Conservation (phyloP, 2,113 vertebrate genomes). For the Otocyon megalotis region DNA sequence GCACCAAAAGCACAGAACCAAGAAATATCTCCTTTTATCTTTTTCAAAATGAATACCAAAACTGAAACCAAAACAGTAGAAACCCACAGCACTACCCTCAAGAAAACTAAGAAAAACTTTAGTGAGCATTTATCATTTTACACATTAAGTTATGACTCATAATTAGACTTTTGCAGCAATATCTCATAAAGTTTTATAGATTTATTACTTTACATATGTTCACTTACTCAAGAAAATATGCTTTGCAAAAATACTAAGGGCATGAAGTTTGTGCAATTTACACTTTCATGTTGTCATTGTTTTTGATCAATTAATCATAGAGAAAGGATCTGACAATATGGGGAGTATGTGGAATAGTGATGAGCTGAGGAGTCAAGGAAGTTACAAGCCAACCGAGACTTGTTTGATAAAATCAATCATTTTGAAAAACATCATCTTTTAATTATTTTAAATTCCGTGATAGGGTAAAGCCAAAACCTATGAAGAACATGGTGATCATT, state of each 20-base stretch:
- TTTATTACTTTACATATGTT: conserved; percentile 79
- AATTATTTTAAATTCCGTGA: conserved; percentile 37
- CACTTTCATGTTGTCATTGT: conserved; percentile 72
- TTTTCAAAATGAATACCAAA: neutral
- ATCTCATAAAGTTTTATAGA: conserved; percentile 73
- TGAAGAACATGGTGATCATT: conserved; percentile 13
- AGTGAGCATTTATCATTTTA: conserved; percentile 53
- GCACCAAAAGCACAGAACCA: neutral
- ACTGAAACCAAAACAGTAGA: neutral
- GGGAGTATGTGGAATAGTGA: conserved; percentile 68
- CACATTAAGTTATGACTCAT: conserved; percentile 64
- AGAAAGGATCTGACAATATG: conserved; percentile 72
- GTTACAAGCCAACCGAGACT: conserved; percentile 48
- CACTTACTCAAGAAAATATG: conserved; percentile 67
- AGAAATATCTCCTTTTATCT: conserved; percentile 6
- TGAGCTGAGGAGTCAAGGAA: conserved; percentile 72
- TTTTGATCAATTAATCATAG: conserved; percentile 80
- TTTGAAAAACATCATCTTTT: conserved; percentile 53
- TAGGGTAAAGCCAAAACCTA: conserved; percentile 52
- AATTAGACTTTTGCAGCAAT: conserved; percentile 62
- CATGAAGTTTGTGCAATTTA: conserved; percentile 66
- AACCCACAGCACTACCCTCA: neutral
- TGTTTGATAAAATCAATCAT: conserved; percentile 68
- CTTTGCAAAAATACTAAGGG: conserved; percentile 68
- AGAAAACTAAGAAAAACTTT: conserved; percentile 41